A percentile compares a stretch with the other conserved stretches of the same genome.
Evolutionary conservation across 2,113 vertebrate species (phyloP).

Genomic region (Thunnus thynnus): DNA sequence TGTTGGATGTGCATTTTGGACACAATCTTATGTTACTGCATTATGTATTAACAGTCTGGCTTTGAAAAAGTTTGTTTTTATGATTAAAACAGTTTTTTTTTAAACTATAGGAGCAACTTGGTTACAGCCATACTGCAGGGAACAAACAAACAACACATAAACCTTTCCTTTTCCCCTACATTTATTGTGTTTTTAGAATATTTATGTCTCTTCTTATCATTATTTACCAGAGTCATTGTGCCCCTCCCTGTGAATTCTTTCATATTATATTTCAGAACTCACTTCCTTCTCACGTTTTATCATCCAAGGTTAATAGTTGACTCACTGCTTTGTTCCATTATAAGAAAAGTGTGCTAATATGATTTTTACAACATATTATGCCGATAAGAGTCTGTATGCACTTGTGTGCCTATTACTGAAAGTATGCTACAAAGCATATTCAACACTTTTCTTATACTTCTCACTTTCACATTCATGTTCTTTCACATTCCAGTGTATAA

Average conservation of each 20-base stretch:
- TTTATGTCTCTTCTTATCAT: constrained; percentile 5
- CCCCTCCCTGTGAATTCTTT: not conserved
- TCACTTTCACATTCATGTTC: too few species aligned
- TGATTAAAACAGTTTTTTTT: too few species aligned
- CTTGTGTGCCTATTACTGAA: not conserved
- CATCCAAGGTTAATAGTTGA: constrained; percentile 9
- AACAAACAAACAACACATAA: too few species aligned
- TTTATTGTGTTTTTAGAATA: too few species aligned
- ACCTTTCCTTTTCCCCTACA: not conserved
- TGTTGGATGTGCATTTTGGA: too few species aligned
- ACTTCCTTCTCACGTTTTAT: not conserved
- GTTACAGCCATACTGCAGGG: not conserved
- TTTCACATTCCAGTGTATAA: too few species aligned
- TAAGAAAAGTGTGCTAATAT: too few species aligned
- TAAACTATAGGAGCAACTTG: not conserved
- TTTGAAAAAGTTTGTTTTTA: too few species aligned
- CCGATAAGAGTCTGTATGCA: not conserved
- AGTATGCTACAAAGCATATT: not conserved
- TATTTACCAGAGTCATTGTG: not conserved
- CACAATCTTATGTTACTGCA: too few species aligned
- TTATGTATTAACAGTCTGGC: too few species aligned
- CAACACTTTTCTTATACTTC: too few species aligned
- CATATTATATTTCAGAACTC: not conserved
- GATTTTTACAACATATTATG: not conserved
- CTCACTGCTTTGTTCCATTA: not conserved